Evolutionary conservation across 2,113 vertebrate genomes (phyloP), one percentile per base, ranked within the genome.

Genomic region (Pterophyllum scalare): DNA sequence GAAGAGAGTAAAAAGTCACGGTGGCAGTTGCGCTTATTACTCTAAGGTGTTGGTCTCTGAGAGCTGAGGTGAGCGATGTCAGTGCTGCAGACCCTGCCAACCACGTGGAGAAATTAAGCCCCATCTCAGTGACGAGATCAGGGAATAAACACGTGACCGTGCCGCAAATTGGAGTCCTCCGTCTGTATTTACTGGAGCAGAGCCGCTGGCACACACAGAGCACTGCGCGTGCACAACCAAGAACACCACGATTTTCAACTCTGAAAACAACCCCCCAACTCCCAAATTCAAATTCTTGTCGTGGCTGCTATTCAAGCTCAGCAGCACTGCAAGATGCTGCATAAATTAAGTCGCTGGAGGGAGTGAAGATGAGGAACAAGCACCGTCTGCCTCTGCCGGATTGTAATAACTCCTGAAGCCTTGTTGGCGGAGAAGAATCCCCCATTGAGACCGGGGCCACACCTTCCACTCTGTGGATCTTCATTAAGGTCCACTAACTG

Each of bases 311-410:
- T 91, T 93, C 87, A 84, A 83, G 83, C 91, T 93, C 79, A 82
- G 90, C 57, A 52, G 88, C 90, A 86, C 91, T 80, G 93, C 92
- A 94, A 93, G 90, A 90, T 94, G 89, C 87, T 88, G 93, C 92
- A 95, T 95, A 94, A 94, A 95, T 95, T 92, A 96, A 93, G 86
- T 80, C 19, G 49, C 84, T 85, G 84, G 86, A 87, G 81, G 83
- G 59, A 83, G 74, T 4, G 20, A 64, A 81, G 85, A 88, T 12
- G 52, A 74, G 80, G 85, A 88, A 72, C 28, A 24, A 81, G 78
- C 77, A 58, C 79, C 35, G 77, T 80, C 78, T 85, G 79, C 87
- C 86, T 87, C 46, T 80, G 49, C 59, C 19, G 56, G 76, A 81
- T 75, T 43, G 9, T 46, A 72, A 87, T 78, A 80, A 81, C 85